These are phyloP conservation scores for Drosophila insularis DNA, from an alignment of 1,140 invertebrate species.

Conservation along the genomic window DNA sequence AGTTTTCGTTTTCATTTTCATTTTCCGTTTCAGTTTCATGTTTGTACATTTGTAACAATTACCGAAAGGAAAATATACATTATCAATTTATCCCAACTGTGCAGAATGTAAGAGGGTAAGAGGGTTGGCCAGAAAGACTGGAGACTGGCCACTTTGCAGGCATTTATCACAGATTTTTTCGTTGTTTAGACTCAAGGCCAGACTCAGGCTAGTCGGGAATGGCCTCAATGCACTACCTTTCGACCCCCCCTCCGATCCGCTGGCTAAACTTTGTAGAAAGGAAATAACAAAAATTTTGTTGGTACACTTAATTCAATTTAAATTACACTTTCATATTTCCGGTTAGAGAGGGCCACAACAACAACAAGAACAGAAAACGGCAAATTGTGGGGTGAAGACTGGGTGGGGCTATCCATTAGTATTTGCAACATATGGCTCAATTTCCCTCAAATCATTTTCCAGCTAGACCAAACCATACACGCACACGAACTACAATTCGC, in stretches of 20 bases:
- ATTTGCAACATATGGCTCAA: slow-evolving; percentile 82
- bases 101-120: slow-evolving; percentile 2
- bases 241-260: not conserved
- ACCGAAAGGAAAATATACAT: slow-evolving; percentile 49
- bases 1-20: not conserved
- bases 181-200: slow-evolving; percentile 4
- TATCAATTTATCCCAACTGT: slow-evolving; percentile 48
- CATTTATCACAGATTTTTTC: slow-evolving; percentile 69
- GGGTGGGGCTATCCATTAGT: slow-evolving; percentile 64
- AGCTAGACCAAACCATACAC: slow-evolving; percentile 22
- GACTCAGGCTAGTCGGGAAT: not conserved
- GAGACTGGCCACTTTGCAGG: slow-evolving; percentile 62
- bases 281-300: slow-evolving; percentile 34
- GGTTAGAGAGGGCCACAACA: slow-evolving; percentile 24
- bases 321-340: slow-evolving; percentile 81
- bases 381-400: not conserved
- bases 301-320: slow-evolving; percentile 81
- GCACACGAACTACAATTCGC: not conserved
- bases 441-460: slow-evolving; percentile 71
- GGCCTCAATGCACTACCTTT: too few relatives aligned
- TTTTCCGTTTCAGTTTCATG: slow-evolving; percentile 21
- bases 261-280: slow-evolving; percentile 22
- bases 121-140: not conserved
- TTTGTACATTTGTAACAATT: slow-evolving; percentile 73
- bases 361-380: not conserved